These are phyloP conservation scores for Clarias macrocephalus DNA, from an alignment of 2,113 vertebrate species.

Conservation along the genomic window DNA sequence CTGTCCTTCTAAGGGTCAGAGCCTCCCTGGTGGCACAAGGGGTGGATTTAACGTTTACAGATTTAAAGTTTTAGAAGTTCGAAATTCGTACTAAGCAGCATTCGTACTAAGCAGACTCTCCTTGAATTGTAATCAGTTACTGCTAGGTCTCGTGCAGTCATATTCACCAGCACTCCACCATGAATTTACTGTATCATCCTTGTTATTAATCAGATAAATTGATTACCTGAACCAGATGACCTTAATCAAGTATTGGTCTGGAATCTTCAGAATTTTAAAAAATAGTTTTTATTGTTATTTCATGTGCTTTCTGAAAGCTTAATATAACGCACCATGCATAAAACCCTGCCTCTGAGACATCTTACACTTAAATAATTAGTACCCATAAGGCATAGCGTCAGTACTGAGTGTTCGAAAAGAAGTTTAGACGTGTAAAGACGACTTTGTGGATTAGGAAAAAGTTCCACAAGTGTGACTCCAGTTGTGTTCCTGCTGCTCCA, in stretches of 20 bases:
- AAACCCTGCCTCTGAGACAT: conserved; percentile 21
- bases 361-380: conserved; percentile 18
- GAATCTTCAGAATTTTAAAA: neutral
- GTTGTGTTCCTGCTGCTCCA: neutral
- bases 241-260: conserved; percentile 16
- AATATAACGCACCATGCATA: conserved; percentile 2
- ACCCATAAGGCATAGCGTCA: conserved; percentile 22
- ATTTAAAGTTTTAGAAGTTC: neutral
- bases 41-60: no score
- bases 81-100: neutral
- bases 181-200: no score
- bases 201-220: conserved; percentile 3
- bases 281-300: neutral
- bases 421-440: neutral
- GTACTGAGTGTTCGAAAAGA: neutral
- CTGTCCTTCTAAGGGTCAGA: neutral
- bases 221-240: neutral
- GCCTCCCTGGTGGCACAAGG: no score
- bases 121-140: neutral
- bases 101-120: neutral
- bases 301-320: neutral
- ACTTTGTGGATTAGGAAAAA: conserved; percentile 35
- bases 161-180: neutral
- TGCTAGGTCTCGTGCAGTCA: neutral
- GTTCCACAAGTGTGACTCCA: conserved; percentile 3